phyloP scores from a whole-genome alignment of 1,140 invertebrate genomes.

The Lycorma delicatula region DNA sequence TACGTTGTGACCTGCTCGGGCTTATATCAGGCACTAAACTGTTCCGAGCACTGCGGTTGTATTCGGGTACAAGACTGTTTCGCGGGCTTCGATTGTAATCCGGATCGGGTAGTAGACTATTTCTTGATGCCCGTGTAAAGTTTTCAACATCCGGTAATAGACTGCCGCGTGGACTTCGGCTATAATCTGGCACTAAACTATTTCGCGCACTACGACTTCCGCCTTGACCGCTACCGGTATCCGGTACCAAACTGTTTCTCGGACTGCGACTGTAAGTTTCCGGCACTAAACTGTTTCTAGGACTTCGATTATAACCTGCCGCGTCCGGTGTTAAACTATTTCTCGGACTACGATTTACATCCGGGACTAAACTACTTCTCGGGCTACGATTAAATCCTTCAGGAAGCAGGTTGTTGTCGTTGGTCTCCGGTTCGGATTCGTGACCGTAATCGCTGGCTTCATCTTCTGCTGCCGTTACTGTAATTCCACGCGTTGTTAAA shows the following conservation, averaged over 20 bases:
- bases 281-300: slow-evolving; percentile 43
- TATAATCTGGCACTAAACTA: slow-evolving; percentile 39
- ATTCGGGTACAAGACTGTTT: slow-evolving; percentile 51
- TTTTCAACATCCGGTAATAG: slow-evolving; percentile 33
- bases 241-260: slow-evolving; percentile 50
- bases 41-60: slow-evolving; percentile 45
- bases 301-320: slow-evolving; percentile 28
- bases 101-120: slow-evolving; percentile 46
- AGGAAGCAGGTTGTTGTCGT: slow-evolving; percentile 13
- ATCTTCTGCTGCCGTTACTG: slow-evolving; percentile 23
- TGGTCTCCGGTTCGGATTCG: slow-evolving; percentile 16
- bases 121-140: slow-evolving; percentile 29
- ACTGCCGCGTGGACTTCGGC: slow-evolving; percentile 39
- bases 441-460: slow-evolving; percentile 14
- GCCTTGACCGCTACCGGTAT: slow-evolving; percentile 36
- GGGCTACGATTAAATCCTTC: slow-evolving; percentile 17
- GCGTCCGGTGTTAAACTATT: slow-evolving; percentile 47
- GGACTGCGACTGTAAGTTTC: slow-evolving; percentile 44
- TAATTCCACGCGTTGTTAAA: slow-evolving; percentile 16
- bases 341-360: slow-evolving; percentile 45
- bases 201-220: slow-evolving; percentile 37
- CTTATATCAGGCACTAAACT: slow-evolving; percentile 37
- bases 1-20: slow-evolving; percentile 45
- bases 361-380: slow-evolving; percentile 43
- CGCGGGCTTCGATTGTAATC: slow-evolving; percentile 53